Conservation (phyloP, 2,797 vertebrate species). For the Salmo trutta region DNA sequence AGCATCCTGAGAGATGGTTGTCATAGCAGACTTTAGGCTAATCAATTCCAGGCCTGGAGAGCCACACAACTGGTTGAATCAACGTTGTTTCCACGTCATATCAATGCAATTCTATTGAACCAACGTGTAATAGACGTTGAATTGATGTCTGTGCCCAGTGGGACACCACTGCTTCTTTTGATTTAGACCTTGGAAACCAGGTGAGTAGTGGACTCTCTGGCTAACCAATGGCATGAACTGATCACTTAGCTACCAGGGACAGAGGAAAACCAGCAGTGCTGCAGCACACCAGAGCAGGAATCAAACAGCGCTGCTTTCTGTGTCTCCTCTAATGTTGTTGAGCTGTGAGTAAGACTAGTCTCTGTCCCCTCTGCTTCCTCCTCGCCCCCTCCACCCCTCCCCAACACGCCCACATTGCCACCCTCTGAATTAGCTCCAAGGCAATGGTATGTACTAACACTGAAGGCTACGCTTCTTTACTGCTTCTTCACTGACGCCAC, state of each 20-base stretch:
- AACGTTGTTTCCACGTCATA: no score
- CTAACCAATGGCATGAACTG: background rate
- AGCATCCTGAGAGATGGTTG: background rate
- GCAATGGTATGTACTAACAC: conserved; percentile 93
- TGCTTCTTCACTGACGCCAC: conserved; percentile 58
- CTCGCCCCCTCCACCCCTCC: conserved; percentile 61
- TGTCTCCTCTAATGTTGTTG: conserved; percentile 72
- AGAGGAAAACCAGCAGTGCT: background rate
- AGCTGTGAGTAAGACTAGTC: conserved; percentile 93
- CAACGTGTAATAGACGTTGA: no score
- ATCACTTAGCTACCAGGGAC: background rate
- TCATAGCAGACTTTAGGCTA: background rate
- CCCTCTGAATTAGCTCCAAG: conserved; percentile 90
- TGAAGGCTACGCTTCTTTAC: conserved; percentile 64
- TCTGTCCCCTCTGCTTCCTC: conserved; percentile 88
- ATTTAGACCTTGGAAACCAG: background rate
- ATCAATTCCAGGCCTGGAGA: background rate
- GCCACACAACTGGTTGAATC: background rate
- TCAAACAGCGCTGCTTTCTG: conserved; percentile 53
- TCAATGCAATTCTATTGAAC: no score
- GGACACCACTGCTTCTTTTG: no score
- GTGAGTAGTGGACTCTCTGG: background rate
- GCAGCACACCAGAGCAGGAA: background rate
- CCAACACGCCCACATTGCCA: conserved; percentile 81
- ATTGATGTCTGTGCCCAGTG: no score